phyloP scores from a whole-genome alignment of 2,797 vertebrate species.

The Pangasius krempfi region DNA sequence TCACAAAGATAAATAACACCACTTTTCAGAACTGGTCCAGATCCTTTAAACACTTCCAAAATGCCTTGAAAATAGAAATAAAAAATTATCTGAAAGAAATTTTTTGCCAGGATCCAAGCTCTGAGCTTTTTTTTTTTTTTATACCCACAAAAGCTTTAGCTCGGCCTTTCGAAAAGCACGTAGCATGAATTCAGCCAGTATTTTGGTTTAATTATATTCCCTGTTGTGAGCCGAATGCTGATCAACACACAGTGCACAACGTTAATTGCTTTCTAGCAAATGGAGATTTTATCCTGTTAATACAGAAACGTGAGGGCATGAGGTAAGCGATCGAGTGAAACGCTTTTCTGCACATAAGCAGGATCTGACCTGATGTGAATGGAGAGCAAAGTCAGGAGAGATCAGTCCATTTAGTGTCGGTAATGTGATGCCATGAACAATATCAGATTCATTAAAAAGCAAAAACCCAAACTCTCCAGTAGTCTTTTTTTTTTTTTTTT shows the following conservation, averaged over 20 bases:
- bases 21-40: neutral
- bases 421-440: neutral
- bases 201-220: conserved; percentile 47
- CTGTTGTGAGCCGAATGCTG: conserved; percentile 38
- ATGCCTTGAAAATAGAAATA: neutral
- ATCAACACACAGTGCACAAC: conserved; percentile 22
- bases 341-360: conserved; percentile 10
- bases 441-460: conserved; percentile 8
- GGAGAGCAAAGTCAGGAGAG: conserved; percentile 2
- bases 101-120: conserved; percentile 70
- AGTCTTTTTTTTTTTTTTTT: no score
- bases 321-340: neutral
- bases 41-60: neutral
- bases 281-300: conserved; percentile 36
- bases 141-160: conserved; percentile 69
- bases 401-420: neutral
- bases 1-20: neutral
- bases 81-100: conserved; percentile 61
- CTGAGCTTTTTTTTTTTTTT: conserved; percentile 58
- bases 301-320: conserved; percentile 2
- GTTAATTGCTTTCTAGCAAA: conserved; percentile 47
- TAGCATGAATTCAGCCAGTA: conserved; percentile 69
- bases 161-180: conserved; percentile 66
- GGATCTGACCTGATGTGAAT: neutral
- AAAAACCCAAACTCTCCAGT: neutral